phyloP scores from a whole-genome alignment of 1,140 invertebrate genomes.

The Conopomorpha cramerella region DNA sequence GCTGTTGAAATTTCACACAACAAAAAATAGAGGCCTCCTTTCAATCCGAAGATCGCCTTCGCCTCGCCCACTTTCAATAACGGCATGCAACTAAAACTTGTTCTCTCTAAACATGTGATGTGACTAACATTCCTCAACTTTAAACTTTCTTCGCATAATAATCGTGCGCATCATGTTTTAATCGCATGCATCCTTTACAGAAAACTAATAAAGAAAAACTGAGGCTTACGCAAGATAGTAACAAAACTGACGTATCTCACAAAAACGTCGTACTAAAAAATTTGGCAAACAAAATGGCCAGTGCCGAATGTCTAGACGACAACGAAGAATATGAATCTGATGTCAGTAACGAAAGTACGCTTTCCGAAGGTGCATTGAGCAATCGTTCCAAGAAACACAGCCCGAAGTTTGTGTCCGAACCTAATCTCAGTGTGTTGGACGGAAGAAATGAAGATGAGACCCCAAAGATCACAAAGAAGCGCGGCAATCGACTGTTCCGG shows the following conservation, averaged over 20 bases:
- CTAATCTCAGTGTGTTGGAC: constrained; percentile 44
- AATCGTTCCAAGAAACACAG: constrained; percentile 32
- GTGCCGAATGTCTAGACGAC: constrained; percentile 30
- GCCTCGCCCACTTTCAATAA: too few species aligned
- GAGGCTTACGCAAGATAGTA: constrained; percentile 20
- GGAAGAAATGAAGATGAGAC: constrained; percentile 25
- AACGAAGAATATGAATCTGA: constrained; percentile 40
- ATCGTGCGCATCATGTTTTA: constrained; percentile 31
- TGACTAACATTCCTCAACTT: too few species aligned
- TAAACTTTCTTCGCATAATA: too few species aligned
- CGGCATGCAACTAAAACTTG: too few species aligned
- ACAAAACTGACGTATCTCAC: constrained; percentile 40
- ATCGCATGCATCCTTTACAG: constrained; percentile 45
- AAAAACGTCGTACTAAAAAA: constrained; percentile 47
- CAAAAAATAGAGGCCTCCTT: too few species aligned
- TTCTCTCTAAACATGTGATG: too few species aligned
- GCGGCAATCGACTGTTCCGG: constrained; percentile 32
- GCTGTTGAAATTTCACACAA: too few species aligned
- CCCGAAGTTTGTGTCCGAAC: constrained; percentile 54
- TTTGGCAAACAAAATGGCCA: constrained; percentile 42
- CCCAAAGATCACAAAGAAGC: constrained; percentile 40
- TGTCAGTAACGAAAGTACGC: constrained; percentile 36
- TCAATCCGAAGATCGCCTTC: too few species aligned
- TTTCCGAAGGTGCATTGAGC: constrained; percentile 39
- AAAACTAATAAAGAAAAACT: constrained; percentile 36